Evolutionary conservation across 1,140 invertebrate genomes (phyloP).

Genomic region (Hestina assimilis): DNA sequence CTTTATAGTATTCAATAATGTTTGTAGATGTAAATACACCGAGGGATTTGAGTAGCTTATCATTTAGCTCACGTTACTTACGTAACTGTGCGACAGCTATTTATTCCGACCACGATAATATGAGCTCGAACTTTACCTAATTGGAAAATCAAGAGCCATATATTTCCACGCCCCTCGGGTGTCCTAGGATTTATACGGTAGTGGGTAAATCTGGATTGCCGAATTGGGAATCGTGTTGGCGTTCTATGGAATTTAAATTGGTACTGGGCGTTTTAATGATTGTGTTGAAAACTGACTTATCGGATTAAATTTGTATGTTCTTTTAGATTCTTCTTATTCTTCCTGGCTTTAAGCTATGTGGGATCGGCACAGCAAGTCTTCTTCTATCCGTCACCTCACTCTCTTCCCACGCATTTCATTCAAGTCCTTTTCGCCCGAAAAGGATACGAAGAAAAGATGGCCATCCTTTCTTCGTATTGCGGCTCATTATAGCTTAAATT

Average conservation of each 20-base stretch:
- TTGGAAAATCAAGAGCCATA: constrained; percentile 64
- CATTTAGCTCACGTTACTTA: not conserved
- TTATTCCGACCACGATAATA: constrained; percentile 54
- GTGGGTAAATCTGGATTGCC: constrained; percentile 45
- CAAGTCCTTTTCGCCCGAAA: too few species aligned
- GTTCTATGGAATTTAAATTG: constrained; percentile 15
- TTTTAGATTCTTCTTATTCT: not conserved
- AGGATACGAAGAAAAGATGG: too few species aligned
- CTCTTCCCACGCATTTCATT: too few species aligned
- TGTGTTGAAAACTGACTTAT: not conserved
- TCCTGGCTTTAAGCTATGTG: not conserved
- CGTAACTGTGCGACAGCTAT: constrained; percentile 34
- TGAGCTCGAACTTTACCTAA: constrained; percentile 59
- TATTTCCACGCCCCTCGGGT: constrained; percentile 41
- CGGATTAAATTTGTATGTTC: not conserved
- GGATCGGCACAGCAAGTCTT: too few species aligned
- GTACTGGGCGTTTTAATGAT: not conserved
- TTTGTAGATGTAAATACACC: too few species aligned
- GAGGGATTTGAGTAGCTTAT: too few species aligned
- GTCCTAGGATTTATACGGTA: constrained; percentile 45
- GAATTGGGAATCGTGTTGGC: constrained; percentile 12
- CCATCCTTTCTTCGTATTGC: too few species aligned
- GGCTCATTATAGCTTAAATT: too few species aligned
- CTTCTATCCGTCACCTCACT: too few species aligned
- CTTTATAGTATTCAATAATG: too few species aligned